Evolutionary conservation across 2,113 vertebrate genomes (phyloP).

Genomic region (Sapajus apella): DNA sequence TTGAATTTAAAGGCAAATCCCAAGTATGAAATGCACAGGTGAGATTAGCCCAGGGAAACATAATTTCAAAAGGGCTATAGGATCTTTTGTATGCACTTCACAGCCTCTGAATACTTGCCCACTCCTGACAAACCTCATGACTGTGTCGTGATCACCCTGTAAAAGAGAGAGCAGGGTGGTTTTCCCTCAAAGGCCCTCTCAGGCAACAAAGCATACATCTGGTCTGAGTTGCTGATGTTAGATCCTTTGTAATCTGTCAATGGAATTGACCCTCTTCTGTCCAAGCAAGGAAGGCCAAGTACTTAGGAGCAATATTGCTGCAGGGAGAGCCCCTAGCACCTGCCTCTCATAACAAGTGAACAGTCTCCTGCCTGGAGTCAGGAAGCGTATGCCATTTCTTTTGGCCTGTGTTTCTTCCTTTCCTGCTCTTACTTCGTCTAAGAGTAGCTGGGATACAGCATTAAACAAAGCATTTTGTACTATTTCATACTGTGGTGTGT

Average conservation of each 20-base stretch:
- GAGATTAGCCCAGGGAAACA: neutral
- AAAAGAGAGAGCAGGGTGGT: neutral
- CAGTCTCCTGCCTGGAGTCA: neutral
- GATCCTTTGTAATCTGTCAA: neutral
- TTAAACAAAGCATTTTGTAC: neutral
- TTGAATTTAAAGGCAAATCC: neutral
- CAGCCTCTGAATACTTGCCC: neutral
- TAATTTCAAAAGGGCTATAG: neutral
- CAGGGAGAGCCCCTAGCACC: neutral
- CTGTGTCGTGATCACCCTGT: neutral
- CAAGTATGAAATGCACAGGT: neutral
- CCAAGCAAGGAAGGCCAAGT: neutral
- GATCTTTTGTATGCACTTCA: neutral
- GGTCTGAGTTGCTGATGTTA: neutral
- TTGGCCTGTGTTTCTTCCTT: neutral
- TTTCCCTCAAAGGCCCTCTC: neutral
- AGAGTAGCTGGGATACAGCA: neutral
- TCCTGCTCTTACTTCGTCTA: accelerated
- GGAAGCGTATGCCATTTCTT: too few species aligned
- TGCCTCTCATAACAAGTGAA: accelerated
- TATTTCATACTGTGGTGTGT: neutral
- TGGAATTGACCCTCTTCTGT: neutral
- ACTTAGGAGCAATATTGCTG: accelerated
- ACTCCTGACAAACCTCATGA: neutral
- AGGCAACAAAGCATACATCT: neutral